These are phyloP conservation scores for Pelusios castaneus DNA, from an alignment of 2,113 vertebrate genomes.

Conservation along the genomic window DNA sequence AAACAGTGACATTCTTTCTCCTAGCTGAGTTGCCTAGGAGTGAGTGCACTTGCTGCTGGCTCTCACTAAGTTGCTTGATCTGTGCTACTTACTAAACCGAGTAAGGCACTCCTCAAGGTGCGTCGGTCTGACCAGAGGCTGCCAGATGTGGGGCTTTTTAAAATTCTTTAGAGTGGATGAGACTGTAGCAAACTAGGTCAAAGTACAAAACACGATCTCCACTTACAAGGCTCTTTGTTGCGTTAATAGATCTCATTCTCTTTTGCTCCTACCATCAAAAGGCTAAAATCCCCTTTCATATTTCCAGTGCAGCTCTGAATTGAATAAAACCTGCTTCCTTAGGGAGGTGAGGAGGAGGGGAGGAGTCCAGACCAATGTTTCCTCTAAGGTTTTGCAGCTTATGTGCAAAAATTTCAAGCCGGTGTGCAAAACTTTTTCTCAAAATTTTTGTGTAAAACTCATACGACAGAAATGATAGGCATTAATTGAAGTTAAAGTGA, in stretches of 20 bases:
- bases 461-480: too few relatives aligned
- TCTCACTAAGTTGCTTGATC: not conserved
- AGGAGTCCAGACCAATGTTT: not conserved
- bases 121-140: not conserved
- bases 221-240: not conserved
- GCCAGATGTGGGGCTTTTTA: not conserved
- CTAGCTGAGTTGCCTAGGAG: not conserved
- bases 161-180: not conserved
- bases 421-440: too few relatives aligned
- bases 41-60: not conserved
- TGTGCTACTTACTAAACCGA: not conserved
- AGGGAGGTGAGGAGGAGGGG: not conserved
- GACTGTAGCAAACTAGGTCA: not conserved
- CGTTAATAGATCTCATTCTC: not conserved
- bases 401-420: too few relatives aligned
- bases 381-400: too few relatives aligned
- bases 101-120: not conserved
- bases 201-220: not conserved
- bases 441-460: too few relatives aligned
- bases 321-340: not conserved
- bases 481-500: too few relatives aligned
- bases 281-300: not conserved
- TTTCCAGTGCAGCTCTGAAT: too few relatives aligned
- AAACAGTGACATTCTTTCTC: not conserved
- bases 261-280: not conserved